Conservation (phyloP, 1,140 invertebrate species). For the Bombus huntii region DNA sequence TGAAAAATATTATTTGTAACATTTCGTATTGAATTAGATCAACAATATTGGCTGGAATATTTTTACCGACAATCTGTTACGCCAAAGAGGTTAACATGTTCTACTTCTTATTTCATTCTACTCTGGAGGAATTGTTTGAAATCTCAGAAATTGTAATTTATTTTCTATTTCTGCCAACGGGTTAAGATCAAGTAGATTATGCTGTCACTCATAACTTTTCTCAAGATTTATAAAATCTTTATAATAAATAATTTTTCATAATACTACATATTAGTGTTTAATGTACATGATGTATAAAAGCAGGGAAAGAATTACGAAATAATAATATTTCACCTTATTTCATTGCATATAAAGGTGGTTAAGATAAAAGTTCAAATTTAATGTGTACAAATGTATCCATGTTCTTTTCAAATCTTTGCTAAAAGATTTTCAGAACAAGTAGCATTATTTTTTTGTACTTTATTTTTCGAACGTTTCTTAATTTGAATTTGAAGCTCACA, state of each 20-base stretch:
- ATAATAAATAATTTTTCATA: not conserved
- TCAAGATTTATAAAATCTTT: not conserved
- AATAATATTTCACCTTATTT: not conserved
- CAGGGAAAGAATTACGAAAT: not conserved
- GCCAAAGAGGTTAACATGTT: slow-evolving; percentile 20
- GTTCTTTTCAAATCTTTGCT: not conserved
- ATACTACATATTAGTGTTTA: not conserved
- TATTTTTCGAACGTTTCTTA: not conserved
- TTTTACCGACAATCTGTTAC: slow-evolving; percentile 48
- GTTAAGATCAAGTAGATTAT: not conserved
- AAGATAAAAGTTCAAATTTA: not conserved
- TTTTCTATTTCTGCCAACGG: not conserved
- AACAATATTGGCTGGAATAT: slow-evolving; percentile 39
- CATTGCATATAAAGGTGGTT: not conserved
- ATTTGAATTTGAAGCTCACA: not conserved
- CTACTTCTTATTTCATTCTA: not conserved
- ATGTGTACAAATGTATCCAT: not conserved
- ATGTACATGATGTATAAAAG: not conserved
- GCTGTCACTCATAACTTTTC: not conserved
- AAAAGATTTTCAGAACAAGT: not conserved
- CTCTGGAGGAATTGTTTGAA: not conserved
- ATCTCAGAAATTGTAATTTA: not conserved
- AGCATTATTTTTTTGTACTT: not conserved
- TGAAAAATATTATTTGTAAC: slow-evolving; percentile 60
- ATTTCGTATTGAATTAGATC: slow-evolving; percentile 45